Evolutionary conservation across 92 coral and sea anemone species (phyloP).

Genomic region (Paragorgia papillata): DNA sequence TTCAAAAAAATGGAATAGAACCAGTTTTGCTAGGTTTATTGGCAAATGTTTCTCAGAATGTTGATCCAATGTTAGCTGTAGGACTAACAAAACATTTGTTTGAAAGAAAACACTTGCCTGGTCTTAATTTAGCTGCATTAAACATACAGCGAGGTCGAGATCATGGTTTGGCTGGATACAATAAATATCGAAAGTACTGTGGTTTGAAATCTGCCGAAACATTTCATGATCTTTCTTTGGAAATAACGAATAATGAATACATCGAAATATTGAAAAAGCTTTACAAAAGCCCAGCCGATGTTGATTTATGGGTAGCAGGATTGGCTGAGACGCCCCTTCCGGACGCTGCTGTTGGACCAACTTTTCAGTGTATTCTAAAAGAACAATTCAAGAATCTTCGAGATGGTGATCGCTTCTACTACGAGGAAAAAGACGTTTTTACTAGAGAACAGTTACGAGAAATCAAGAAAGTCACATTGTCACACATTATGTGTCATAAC

Average conservation of each 20-base stretch:
- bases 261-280: neutral
- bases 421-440: constrained; percentile 32
- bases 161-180: constrained; percentile 67
- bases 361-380: constrained; percentile 27
- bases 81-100: constrained; percentile 30
- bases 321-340: constrained; percentile 30
- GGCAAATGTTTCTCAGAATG: constrained; percentile 55
- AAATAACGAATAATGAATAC: constrained; percentile 14
- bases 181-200: constrained; percentile 29
- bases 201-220: constrained; percentile 34
- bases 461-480: constrained; percentile 34
- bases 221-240: constrained; percentile 16
- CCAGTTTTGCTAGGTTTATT: constrained; percentile 35
- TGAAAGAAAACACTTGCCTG: constrained; percentile 30
- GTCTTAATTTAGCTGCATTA: constrained; percentile 53
- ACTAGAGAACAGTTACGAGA: constrained; percentile 35
- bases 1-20: constrained; percentile 36
- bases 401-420: constrained; percentile 37
- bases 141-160: constrained; percentile 72
- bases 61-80: constrained; percentile 49
- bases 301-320: constrained; percentile 36
- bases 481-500: constrained; percentile 35
- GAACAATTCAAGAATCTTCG: constrained; percentile 27
- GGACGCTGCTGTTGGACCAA: constrained; percentile 18
- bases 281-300: constrained; percentile 15